Evolutionary conservation across 1,140 invertebrate genomes (phyloP).

Genomic region (Sminthurides bifidus): DNA sequence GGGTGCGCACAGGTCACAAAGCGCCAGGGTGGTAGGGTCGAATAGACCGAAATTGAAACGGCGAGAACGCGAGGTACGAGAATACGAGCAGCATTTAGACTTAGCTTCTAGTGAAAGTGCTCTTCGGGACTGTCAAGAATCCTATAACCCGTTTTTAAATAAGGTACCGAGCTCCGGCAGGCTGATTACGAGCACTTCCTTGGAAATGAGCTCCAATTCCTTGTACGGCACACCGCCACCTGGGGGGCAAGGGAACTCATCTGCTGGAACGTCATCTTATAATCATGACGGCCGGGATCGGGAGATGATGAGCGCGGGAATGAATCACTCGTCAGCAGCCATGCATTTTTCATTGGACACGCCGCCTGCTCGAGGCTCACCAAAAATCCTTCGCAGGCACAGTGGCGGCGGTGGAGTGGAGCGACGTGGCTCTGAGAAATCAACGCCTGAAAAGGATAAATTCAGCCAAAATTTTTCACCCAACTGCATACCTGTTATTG

Average conservation of each 20-base stretch:
- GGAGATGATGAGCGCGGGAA: too few species aligned
- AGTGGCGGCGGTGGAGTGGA: constrained; percentile 13
- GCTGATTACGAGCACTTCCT: constrained; percentile 23
- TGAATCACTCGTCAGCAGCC: too few species aligned
- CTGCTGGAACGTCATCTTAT: too few species aligned
- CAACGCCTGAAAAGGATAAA: constrained; percentile 23
- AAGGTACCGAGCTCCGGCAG: constrained; percentile 32
- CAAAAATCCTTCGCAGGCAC: constrained; percentile 19
- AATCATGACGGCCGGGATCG: too few species aligned
- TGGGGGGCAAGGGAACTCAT: too few species aligned
- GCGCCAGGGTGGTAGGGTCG: constrained; percentile 47
- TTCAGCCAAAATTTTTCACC: constrained; percentile 1
- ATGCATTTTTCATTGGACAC: constrained; percentile 11
- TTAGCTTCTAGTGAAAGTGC: constrained; percentile 34
- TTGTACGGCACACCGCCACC: constrained; percentile 25
- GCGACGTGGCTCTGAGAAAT: constrained; percentile 22
- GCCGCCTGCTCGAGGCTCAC: constrained; percentile 23
- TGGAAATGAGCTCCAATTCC: constrained; percentile 30
- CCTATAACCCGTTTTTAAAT: constrained; percentile 31
- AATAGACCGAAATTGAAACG: constrained; percentile 30
- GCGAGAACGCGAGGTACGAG: constrained; percentile 36
- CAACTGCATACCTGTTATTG: constrained; percentile 26
- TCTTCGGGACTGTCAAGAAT: constrained; percentile 25
- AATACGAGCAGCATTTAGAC: constrained; percentile 29
- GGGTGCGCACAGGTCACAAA: constrained; percentile 39